These are phyloP conservation scores for Panurus biarmicus DNA, from an alignment of 2,113 vertebrate genomes.

Conservation along the genomic window DNA sequence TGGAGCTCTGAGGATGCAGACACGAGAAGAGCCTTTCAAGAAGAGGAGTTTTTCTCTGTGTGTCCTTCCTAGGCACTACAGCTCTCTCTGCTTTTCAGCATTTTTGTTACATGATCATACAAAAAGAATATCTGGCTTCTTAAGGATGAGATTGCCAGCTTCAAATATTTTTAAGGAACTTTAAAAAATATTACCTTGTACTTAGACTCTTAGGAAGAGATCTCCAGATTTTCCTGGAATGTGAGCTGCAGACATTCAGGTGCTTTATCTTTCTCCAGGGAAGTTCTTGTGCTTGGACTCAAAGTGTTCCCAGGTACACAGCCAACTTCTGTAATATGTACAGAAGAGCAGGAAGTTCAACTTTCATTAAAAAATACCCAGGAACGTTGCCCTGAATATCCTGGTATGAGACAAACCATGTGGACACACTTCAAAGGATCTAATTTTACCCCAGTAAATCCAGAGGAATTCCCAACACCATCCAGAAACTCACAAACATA, in stretches of 20 bases:
- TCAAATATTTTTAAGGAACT: not conserved
- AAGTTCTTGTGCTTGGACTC: not conserved
- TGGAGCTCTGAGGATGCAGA: not conserved
- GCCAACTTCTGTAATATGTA: not conserved
- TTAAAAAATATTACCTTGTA: not conserved
- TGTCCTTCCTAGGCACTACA: not conserved
- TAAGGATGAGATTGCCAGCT: not conserved
- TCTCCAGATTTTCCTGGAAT: slow-evolving; percentile 11
- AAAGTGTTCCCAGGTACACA: not conserved
- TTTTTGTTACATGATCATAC: not conserved
- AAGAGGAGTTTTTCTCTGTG: not conserved
- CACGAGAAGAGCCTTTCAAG: not conserved
- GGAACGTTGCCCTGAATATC: not conserved
- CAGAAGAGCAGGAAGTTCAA: not conserved
- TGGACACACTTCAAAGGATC: not conserved
- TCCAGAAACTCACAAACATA: not conserved
- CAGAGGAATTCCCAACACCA: not conserved
- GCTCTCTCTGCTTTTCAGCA: not conserved
- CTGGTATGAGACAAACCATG: not conserved
- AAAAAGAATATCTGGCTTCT: not conserved
- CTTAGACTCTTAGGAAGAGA: not conserved
- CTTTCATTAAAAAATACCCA: not conserved
- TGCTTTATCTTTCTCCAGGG: not conserved
- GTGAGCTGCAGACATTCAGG: not conserved
- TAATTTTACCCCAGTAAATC: not conserved